These are phyloP conservation scores for Mactromeris polynyma DNA, from an alignment of 2,888 invertebrate genomes.

Conservation along the genomic window DNA sequence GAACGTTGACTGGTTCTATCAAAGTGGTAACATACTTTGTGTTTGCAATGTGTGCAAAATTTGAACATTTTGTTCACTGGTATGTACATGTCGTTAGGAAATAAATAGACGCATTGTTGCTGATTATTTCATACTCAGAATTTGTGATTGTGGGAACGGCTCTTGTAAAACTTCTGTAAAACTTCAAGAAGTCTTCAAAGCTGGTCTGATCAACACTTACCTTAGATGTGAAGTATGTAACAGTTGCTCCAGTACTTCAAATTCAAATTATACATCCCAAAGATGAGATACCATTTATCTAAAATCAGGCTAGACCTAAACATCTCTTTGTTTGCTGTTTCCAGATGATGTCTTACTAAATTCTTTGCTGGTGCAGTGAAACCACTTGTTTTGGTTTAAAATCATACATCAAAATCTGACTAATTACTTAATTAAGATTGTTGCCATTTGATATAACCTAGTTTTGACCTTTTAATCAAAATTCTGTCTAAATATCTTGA, in stretches of 20 bases:
- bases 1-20: background rate
- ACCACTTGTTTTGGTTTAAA: too few relatives aligned
- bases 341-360: background rate
- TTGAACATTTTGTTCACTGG: background rate
- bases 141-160: background rate
- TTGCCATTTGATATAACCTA: too few relatives aligned
- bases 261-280: constrained; percentile 8
- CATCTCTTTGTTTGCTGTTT: background rate
- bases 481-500: too few relatives aligned
- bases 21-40: background rate
- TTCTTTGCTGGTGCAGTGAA: too few relatives aligned
- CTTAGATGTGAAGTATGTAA: constrained; percentile 27
- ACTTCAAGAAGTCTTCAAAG: background rate
- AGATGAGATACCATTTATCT: constrained; percentile 1
- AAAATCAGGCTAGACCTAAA: background rate
- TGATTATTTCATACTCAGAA: background rate
- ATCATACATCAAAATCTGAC: too few relatives aligned
- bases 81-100: background rate
- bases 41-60: background rate
- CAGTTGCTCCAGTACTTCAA: constrained; percentile 38
- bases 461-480: too few relatives aligned
- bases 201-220: background rate
- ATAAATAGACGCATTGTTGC: constrained; percentile 8
- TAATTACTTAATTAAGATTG: too few relatives aligned
- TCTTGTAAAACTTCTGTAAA: background rate